Percentiles rank a stretch among this genome's conserved stretches.
Conservation (phyloP, 2,113 vertebrate species). For the Aramus guarauna region DNA sequence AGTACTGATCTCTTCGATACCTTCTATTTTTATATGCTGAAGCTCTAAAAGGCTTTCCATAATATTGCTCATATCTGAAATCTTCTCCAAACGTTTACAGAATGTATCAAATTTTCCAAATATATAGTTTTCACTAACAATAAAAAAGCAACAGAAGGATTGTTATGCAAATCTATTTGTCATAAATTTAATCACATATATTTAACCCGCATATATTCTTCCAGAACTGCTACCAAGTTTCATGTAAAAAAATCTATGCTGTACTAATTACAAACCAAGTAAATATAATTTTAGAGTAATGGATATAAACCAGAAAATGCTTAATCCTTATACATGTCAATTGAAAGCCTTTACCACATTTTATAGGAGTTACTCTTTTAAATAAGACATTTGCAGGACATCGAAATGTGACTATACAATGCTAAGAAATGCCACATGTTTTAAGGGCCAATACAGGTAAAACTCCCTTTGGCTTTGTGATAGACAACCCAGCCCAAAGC, state of each 20-base stretch:
- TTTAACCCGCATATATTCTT: background rate
- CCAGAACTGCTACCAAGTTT: background rate
- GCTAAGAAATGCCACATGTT: background rate
- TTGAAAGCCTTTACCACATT: background rate
- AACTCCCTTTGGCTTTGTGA: background rate
- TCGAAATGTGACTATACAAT: background rate
- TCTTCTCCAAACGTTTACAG: conserved; percentile 82
- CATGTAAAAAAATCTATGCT: background rate
- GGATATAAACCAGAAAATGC: background rate
- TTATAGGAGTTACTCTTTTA: background rate
- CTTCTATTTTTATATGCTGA: conserved; percentile 78
- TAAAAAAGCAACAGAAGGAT: background rate
- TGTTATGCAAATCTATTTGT: background rate
- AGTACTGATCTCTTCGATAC: conserved; percentile 75
- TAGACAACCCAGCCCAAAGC: background rate
- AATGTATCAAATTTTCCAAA: conserved; percentile 85
- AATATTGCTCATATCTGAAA: conserved; percentile 74
- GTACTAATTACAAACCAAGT: background rate
- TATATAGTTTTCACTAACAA: conserved; percentile 82
- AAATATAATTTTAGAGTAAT: background rate
- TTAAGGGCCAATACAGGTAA: background rate
- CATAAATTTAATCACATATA: background rate
- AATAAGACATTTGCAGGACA: background rate
- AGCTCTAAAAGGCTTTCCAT: conserved; percentile 77
- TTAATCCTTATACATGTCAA: background rate